Conservation (phyloP, 2,888 invertebrate species). For the Clunio marinus region DNA sequence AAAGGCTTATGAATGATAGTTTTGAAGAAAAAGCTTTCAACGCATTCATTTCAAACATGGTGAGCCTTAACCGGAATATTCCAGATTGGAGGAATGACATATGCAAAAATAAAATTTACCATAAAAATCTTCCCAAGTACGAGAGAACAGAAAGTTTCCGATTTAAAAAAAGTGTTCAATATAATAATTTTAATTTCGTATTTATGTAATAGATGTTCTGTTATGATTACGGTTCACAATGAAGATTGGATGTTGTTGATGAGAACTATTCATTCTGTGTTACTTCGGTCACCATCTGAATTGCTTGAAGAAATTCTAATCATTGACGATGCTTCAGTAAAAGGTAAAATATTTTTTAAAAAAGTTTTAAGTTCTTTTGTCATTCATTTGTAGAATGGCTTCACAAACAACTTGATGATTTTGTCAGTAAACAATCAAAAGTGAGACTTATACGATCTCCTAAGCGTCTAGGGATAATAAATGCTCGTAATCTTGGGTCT, state of each 20-base stretch:
- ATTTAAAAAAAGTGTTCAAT: too few species aligned
- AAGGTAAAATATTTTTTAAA: too few species aligned
- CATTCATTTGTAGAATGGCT: too few species aligned
- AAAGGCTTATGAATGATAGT: neutral
- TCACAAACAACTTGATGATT: too few species aligned
- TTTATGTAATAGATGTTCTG: too few species aligned
- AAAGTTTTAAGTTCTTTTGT: too few species aligned
- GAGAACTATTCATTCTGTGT: neutral
- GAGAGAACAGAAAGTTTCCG: too few species aligned
- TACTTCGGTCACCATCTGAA: neutral
- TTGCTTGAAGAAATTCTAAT: constrained; percentile 9
- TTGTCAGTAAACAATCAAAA: neutral
- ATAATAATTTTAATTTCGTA: too few species aligned
- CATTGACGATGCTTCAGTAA: neutral
- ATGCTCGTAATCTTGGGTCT: neutral
- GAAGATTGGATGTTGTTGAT: constrained; percentile 20
- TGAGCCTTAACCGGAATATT: neutral
- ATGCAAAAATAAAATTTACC: constrained; percentile 11
- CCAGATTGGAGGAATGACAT: neutral
- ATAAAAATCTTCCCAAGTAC: neutral
- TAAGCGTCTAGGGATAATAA: neutral
- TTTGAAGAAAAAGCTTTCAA: neutral
- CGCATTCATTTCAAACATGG: neutral
- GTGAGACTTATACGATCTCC: neutral
- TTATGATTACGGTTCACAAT: constrained; percentile 9